Conservation (phyloP, 2,113 vertebrate species). For the Anseranas semipalmata region DNA sequence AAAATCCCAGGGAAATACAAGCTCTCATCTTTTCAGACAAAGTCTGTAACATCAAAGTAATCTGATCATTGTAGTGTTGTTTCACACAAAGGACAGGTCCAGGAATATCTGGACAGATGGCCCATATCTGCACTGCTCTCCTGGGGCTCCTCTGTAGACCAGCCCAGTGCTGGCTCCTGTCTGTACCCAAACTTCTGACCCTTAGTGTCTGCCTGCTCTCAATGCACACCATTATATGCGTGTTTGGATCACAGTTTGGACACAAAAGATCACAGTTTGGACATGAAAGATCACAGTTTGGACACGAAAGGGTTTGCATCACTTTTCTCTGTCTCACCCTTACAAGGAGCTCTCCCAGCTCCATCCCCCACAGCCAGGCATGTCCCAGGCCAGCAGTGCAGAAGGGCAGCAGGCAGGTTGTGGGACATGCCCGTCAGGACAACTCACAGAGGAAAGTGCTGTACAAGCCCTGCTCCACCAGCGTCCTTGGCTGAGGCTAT, state of each 20-base stretch:
- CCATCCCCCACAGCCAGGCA: rapidly evolving
- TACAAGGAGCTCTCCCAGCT: neutral
- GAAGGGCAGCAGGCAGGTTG: neutral
- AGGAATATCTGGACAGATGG: neutral
- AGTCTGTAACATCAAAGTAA: neutral
- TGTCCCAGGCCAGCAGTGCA: neutral
- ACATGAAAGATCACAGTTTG: too few relatives aligned
- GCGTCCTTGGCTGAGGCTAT: neutral
- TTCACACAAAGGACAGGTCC: neutral
- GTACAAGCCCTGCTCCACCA: neutral
- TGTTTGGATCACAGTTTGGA: neutral
- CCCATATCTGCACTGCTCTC: neutral
- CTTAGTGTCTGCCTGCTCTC: neutral
- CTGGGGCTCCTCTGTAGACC: neutral
- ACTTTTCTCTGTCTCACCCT: neutral
- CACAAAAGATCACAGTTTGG: neutral
- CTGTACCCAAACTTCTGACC: neutral
- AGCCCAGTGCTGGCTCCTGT: neutral
- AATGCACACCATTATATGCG: neutral
- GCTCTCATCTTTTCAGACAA: neutral
- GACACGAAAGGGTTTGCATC: neutral
- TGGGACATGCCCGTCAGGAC: neutral
- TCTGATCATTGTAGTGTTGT: neutral
- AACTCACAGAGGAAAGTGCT: neutral
- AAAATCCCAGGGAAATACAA: neutral